phyloP scores from a whole-genome alignment of 2,888 invertebrate genomes.

The Leucophenga maculata region DNA sequence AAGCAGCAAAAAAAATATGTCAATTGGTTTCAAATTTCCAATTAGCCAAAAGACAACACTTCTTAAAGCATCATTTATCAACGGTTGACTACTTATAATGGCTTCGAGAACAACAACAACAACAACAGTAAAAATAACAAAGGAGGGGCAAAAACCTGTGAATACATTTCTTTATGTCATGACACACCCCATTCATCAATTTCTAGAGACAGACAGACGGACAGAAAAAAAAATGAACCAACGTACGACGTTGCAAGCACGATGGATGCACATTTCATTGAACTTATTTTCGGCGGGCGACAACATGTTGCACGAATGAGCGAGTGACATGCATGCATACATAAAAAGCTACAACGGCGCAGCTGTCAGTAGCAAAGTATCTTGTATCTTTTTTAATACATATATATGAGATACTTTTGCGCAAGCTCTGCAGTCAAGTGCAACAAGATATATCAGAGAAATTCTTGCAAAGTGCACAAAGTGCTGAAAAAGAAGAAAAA shows the following conservation, averaged over 20 bases:
- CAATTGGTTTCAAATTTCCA: conserved; percentile 20
- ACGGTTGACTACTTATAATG: not conserved
- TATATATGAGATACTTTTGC: conserved; percentile 34
- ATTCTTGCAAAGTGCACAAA: conserved; percentile 54
- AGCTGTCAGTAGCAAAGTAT: not conserved
- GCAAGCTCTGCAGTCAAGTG: conserved; percentile 55
- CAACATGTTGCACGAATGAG: conserved; percentile 65
- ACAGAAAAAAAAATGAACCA: not conserved
- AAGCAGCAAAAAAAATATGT: too few relatives aligned
- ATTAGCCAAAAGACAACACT: not conserved
- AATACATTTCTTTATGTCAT: conserved; percentile 26
- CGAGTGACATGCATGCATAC: too few relatives aligned
- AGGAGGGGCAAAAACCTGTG: conserved; percentile 38
- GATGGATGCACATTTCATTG: conserved; percentile 49
- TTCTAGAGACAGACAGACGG: conserved; percentile 45
- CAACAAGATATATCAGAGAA: conserved; percentile 60
- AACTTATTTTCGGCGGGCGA: conserved; percentile 55
- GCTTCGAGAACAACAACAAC: not conserved
- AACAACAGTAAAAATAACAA: conserved; percentile 63
- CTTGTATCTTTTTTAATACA: not conserved
- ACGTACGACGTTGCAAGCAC: not conserved
- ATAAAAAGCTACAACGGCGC: conserved; percentile 30
- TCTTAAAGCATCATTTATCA: conserved; percentile 17
- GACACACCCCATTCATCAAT: conserved; percentile 64
- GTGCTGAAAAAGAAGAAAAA: conserved; percentile 28